Percentiles rank a stretch among this genome's conserved stretches.
Conservation (phyloP, 2,113 vertebrate genomes). For the human (Homo sapiens) region GRCh38 chr4:67513001-67513500, state of each 20-base stretch:
- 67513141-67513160: background rate
- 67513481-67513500: background rate
- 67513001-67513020: background rate
- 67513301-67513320: background rate
- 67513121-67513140: background rate
- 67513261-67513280: background rate
- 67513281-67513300: background rate
- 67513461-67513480: background rate
- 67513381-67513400: background rate
- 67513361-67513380: background rate
- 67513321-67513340: conserved; percentile 2
- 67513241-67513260: background rate
- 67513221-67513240: background rate
- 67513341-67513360: background rate
- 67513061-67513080: background rate
- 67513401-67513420: background rate
- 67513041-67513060: background rate
- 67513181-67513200: background rate
- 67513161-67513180: background rate
- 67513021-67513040: background rate
- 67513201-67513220: background rate
- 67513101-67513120: background rate
- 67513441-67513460: background rate
- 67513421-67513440: background rate
- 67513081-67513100: background rate